phyloP scores from a whole-genome alignment of 2,888 invertebrate genomes.

The Pandemis corylana region DNA sequence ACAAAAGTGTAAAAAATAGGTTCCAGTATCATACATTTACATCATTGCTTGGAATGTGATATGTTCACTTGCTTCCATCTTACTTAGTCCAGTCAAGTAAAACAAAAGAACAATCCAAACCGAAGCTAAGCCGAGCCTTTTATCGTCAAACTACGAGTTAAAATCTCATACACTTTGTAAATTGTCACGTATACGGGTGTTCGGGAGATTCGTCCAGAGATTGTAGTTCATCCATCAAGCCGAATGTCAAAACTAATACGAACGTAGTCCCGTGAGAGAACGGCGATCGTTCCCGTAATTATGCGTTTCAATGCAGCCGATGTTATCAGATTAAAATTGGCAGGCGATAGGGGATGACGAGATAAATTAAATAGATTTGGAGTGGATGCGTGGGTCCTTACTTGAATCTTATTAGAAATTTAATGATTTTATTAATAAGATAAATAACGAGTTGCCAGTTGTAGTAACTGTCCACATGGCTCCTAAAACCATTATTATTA shows the following conservation, averaged over 20 bases:
- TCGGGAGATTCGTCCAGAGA: conserved; percentile 78
- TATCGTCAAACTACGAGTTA: background rate
- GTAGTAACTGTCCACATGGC: too few relatives aligned
- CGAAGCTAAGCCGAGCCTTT: background rate
- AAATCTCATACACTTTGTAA: conserved; percentile 23
- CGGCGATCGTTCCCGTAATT: conserved; percentile 73
- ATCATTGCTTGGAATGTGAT: too few relatives aligned
- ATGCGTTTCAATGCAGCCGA: conserved; percentile 77
- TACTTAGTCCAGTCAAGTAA: background rate
- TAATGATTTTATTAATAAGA: background rate
- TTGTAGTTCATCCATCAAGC: conserved; percentile 83
- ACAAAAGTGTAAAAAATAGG: too few relatives aligned
- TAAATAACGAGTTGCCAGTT: too few relatives aligned
- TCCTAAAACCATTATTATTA: too few relatives aligned
- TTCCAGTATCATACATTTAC: too few relatives aligned
- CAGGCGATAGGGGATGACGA: conserved; percentile 73
- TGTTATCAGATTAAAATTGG: conserved; percentile 83
- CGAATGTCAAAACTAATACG: conserved; percentile 84
- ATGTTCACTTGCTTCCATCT: background rate
- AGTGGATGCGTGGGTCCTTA: background rate
- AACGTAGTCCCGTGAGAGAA: conserved; percentile 79
- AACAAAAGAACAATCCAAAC: conserved; percentile 3
- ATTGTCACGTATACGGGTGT: conserved; percentile 71
- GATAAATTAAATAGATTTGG: conserved; percentile 39
- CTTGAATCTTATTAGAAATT: conserved; percentile 23